A percentile compares a stretch with the other conserved stretches of the same genome.
Evolutionary conservation across 2,797 vertebrate species (phyloP).

Genomic region (Pteropus rufus): DNA sequence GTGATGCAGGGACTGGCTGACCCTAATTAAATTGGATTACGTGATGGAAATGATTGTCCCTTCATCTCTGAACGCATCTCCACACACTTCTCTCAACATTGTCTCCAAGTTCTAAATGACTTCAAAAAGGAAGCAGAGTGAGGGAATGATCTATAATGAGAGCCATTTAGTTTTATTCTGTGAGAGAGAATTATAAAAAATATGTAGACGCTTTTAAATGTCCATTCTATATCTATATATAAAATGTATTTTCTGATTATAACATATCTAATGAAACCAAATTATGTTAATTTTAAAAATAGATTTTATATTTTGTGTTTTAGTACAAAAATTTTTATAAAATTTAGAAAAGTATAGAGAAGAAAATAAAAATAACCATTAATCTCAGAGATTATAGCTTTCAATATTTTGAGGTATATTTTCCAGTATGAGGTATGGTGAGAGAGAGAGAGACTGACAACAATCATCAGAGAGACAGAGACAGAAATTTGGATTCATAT

Average conservation of each 20-base stretch:
- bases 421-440: background rate
- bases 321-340: background rate
- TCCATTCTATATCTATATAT: background rate
- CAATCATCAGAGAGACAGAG: background rate
- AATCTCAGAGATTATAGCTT: background rate
- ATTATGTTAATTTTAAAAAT: background rate
- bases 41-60: background rate
- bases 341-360: background rate
- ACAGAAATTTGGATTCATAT: background rate
- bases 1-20: slow-evolving; percentile 36
- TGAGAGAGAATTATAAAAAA: background rate
- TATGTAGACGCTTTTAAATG: background rate
- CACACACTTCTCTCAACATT: background rate
- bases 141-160: background rate
- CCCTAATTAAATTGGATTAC: slow-evolving; percentile 57
- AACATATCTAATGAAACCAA: background rate
- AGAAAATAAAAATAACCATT: background rate
- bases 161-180: background rate
- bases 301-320: background rate
- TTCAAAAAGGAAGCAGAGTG: slow-evolving; percentile 28
- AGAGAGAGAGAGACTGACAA: background rate
- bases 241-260: slow-evolving; percentile 21
- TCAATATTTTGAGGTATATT: background rate
- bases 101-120: background rate
- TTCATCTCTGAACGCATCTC: background rate